phyloP scores from a whole-genome alignment of 2,888 invertebrate genomes.

The Xiphydria camelus region DNA sequence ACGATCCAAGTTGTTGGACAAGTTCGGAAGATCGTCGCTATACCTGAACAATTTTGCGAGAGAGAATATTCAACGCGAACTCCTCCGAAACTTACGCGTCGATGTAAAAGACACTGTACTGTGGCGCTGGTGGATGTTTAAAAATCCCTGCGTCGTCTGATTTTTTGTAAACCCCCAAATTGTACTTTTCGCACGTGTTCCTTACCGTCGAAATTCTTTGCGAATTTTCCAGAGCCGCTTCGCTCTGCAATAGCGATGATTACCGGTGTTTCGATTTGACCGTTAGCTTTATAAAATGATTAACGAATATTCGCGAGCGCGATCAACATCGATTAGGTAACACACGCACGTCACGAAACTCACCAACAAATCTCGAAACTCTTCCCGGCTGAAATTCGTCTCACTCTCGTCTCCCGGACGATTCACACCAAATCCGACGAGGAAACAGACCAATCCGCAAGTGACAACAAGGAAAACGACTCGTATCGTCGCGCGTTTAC shows the following conservation, averaged over 20 bases:
- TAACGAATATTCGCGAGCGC: too few species aligned
- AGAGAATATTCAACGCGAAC: too few species aligned
- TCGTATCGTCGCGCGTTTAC: constrained; percentile 2
- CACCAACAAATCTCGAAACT: constrained; percentile 25
- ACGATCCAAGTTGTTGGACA: too few species aligned
- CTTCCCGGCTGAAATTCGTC: constrained; percentile 1
- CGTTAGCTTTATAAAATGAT: too few species aligned
- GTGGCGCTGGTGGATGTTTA: constrained; percentile 59
- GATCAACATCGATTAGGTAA: not conserved
- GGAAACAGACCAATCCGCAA: constrained; percentile 3
- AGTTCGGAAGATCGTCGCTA: too few species aligned
- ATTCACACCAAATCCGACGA: not conserved
- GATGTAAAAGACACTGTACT: constrained; percentile 58
- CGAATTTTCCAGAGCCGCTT: constrained; percentile 61
- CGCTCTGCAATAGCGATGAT: constrained; percentile 30
- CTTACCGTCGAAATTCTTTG: constrained; percentile 45
- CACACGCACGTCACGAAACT: constrained; percentile 6
- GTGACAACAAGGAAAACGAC: not conserved
- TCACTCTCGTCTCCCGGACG: constrained; percentile 4
- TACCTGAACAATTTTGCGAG: too few species aligned
- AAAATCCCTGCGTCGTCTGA: constrained; percentile 34
- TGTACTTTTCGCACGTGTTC: constrained; percentile 52
- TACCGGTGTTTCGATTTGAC: not conserved
- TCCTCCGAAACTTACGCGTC: too few species aligned
- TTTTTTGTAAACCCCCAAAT: constrained; percentile 51